A percentile compares a stretch with the other conserved stretches of the same genome.
Conservation (phyloP, 2,113 vertebrate species). For the Gymnorhina tibicen region DNA sequence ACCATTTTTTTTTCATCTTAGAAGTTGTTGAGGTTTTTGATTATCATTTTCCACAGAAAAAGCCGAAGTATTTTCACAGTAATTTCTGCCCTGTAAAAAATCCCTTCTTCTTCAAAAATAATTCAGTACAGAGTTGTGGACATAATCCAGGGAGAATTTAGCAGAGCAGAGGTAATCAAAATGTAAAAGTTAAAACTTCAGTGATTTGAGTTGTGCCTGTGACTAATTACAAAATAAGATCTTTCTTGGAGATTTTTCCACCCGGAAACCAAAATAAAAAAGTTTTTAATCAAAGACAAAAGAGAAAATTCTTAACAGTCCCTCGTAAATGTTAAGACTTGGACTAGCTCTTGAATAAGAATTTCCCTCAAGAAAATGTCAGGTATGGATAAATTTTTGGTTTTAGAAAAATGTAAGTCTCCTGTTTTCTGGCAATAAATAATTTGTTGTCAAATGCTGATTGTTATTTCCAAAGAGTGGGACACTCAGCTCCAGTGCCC, state of each 20-base stretch:
- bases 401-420: not conserved
- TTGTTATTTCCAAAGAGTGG: not conserved
- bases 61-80: not conserved
- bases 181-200: not conserved
- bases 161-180: not conserved
- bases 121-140: not conserved
- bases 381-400: not conserved
- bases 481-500: not conserved
- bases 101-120: not conserved
- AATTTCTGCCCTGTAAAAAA: not conserved
- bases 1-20: not conserved
- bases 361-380: not conserved
- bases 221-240: not conserved
- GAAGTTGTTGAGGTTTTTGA: not conserved
- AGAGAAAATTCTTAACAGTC: not conserved
- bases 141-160: not conserved
- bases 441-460: not conserved
- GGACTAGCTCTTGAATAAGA: not conserved
- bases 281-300: not conserved
- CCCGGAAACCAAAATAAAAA: not conserved
- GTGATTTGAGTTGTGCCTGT: not conserved
- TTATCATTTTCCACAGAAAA: not conserved
- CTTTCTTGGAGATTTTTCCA: not conserved
- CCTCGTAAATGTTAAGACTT: not conserved
- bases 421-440: not conserved